A percentile compares a stretch with the other conserved stretches of the same genome.
Evolutionary conservation across 1,140 invertebrate genomes (phyloP).

Genomic region (Drosophila nasuta): DNA sequence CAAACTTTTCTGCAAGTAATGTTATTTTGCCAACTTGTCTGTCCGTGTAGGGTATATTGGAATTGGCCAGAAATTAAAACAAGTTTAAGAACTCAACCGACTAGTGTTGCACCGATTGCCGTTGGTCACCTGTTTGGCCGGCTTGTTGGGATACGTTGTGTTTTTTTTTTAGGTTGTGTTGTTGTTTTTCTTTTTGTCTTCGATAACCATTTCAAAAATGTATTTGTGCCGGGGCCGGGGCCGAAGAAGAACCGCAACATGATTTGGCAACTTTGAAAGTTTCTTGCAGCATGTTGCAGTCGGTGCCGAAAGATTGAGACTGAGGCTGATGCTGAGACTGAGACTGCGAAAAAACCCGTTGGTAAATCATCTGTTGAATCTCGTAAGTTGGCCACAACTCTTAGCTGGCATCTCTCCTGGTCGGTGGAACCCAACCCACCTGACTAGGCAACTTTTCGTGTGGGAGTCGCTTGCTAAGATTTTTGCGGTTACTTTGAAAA

Average conservation of each 20-base stretch:
- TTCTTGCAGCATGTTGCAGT: constrained; percentile 68
- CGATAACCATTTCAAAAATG: constrained; percentile 66
- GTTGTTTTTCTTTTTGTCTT: constrained; percentile 35
- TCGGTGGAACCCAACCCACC: constrained; percentile 59
- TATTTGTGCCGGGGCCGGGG: constrained; percentile 41
- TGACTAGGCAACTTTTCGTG: constrained; percentile 71
- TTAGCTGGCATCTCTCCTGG: constrained; percentile 12
- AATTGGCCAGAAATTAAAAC: constrained; percentile 72
- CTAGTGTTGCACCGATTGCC: constrained; percentile 53
- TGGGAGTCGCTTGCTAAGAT: constrained; percentile 73
- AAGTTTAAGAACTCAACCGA: constrained; percentile 78
- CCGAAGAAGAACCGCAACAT: constrained; percentile 52
- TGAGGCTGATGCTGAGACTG: too few species aligned
- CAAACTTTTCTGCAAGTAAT: not conserved
- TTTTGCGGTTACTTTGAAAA: constrained; percentile 79
- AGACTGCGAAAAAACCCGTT: constrained; percentile 53
- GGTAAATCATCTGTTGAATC: constrained; percentile 76
- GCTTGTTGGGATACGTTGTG: constrained; percentile 56
- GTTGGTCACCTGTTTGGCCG: constrained; percentile 76
- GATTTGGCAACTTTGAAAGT: constrained; percentile 79
- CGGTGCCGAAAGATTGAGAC: constrained; percentile 5
- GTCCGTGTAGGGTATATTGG: constrained; percentile 31
- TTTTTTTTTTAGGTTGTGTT: constrained; percentile 9
- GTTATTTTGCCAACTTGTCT: not conserved
- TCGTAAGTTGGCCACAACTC: constrained; percentile 1